Evolutionary conservation across 1,140 invertebrate genomes (phyloP).

Genomic region (Zaprionus davidi): DNA sequence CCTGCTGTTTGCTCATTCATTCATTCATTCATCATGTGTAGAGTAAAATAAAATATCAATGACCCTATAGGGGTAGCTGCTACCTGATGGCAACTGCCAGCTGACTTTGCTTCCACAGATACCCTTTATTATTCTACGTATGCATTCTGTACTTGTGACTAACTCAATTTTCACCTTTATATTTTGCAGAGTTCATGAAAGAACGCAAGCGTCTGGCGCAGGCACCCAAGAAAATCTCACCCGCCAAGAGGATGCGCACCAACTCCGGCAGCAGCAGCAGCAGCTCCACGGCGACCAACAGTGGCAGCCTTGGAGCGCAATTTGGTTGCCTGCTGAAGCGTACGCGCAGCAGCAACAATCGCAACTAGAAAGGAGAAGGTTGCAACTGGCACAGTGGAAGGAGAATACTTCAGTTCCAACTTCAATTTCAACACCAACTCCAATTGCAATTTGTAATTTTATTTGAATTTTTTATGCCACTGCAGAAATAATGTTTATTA

Average conservation of each 20-base stretch:
- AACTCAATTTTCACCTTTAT: constrained; percentile 32
- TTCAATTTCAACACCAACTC: constrained; percentile 15
- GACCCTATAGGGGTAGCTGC: constrained; percentile 35
- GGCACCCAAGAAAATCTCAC: constrained; percentile 81
- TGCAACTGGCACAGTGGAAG: neutral
- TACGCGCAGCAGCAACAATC: constrained; percentile 56
- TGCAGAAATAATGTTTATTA: constrained; percentile 57
- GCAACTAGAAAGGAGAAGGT: constrained; percentile 12
- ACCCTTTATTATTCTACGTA: constrained; percentile 20
- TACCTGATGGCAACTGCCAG: constrained; percentile 42
- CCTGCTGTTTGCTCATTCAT: constrained; percentile 76
- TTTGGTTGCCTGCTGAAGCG: constrained; percentile 61
- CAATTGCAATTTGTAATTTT: constrained; percentile 75
- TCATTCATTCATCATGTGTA: constrained; percentile 35
- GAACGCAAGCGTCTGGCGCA: constrained; percentile 82
- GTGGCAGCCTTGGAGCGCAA: constrained; percentile 42
- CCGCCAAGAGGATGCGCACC: constrained; percentile 75
- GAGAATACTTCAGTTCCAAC: constrained; percentile 1
- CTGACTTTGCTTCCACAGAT: constrained; percentile 60
- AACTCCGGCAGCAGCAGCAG: constrained; percentile 49
- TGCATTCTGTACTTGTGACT: constrained; percentile 38
- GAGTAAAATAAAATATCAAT: constrained; percentile 46
- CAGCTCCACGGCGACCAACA: constrained; percentile 26
- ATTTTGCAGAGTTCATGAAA: constrained; percentile 83
- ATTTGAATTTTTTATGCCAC: constrained; percentile 62